Evolutionary conservation across 2,888 invertebrate species (phyloP).

Genomic region (Phortica okadai): DNA sequence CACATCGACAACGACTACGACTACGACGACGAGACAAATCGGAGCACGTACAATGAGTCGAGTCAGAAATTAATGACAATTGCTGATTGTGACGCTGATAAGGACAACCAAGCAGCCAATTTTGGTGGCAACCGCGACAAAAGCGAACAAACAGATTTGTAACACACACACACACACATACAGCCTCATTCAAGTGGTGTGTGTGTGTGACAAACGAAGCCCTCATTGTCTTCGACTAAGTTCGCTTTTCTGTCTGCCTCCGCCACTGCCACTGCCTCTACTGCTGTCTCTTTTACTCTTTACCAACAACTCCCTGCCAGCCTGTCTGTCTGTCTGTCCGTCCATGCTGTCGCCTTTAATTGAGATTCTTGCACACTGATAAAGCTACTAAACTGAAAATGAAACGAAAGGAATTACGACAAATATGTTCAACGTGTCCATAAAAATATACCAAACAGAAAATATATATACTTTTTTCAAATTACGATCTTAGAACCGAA

Average conservation of each 20-base stretch:
- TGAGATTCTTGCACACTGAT: slow-evolving; percentile 20
- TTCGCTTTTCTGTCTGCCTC: neutral
- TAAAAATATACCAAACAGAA: neutral
- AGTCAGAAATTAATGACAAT: slow-evolving; percentile 71
- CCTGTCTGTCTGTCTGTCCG: neutral
- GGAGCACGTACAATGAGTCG: slow-evolving; percentile 66
- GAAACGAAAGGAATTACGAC: slow-evolving; percentile 9
- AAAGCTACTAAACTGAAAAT: slow-evolving; percentile 10
- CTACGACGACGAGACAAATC: slow-evolving; percentile 56
- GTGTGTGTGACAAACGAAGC: slow-evolving; percentile 22
- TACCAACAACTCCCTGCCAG: neutral
- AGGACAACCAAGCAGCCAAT: slow-evolving; percentile 1
- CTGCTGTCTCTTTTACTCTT: neutral
- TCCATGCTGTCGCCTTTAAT: neutral
- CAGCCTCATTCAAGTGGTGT: neutral
- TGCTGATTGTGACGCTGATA: slow-evolving; percentile 64
- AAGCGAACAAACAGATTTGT: slow-evolving; percentile 15
- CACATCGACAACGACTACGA: neutral
- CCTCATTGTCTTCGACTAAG: slow-evolving; percentile 8
- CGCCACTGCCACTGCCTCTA: no score
- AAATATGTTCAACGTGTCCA: slow-evolving; percentile 17
- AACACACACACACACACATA: slow-evolving; percentile 3
- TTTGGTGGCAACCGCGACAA: slow-evolving; percentile 29
- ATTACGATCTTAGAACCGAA: no score
- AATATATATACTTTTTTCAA: neutral